These are phyloP conservation scores for Slavum lentiscoides DNA, from an alignment of 2,888 invertebrate species.

Conservation along the genomic window DNA sequence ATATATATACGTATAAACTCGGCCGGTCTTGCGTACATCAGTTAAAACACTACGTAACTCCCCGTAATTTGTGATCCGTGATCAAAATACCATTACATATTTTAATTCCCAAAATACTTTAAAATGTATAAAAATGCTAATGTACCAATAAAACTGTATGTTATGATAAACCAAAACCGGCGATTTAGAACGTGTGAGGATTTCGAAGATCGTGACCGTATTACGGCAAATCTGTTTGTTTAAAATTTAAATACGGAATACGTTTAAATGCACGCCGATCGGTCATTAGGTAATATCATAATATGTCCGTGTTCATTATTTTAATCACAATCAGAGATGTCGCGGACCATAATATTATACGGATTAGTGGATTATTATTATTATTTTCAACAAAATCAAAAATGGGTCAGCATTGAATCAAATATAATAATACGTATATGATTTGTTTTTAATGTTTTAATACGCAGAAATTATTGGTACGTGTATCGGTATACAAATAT, in stretches of 20 bases:
- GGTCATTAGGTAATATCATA: background rate
- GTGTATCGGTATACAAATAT: too few relatives aligned
- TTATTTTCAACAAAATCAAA: background rate
- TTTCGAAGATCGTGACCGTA: background rate
- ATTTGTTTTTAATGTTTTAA: background rate
- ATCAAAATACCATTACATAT: background rate
- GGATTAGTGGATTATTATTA: background rate
- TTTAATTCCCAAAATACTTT: background rate
- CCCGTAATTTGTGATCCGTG: too few relatives aligned
- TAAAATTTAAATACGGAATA: constrained; percentile 4
- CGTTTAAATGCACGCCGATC: background rate
- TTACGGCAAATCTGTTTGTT: background rate
- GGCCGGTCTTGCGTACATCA: too few relatives aligned
- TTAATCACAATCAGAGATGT: background rate
- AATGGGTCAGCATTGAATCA: background rate
- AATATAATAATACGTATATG: background rate
- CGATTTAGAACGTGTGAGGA: background rate
- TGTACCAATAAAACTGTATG: background rate
- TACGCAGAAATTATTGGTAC: too few relatives aligned
- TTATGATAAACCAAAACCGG: background rate
- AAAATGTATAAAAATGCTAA: background rate
- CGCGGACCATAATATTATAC: background rate
- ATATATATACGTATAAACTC: too few relatives aligned
- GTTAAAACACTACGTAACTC: too few relatives aligned
- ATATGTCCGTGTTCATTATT: background rate